Evolutionary conservation across 2,113 vertebrate species (phyloP).

Genomic region (Phylloscopus trochiloides): DNA sequence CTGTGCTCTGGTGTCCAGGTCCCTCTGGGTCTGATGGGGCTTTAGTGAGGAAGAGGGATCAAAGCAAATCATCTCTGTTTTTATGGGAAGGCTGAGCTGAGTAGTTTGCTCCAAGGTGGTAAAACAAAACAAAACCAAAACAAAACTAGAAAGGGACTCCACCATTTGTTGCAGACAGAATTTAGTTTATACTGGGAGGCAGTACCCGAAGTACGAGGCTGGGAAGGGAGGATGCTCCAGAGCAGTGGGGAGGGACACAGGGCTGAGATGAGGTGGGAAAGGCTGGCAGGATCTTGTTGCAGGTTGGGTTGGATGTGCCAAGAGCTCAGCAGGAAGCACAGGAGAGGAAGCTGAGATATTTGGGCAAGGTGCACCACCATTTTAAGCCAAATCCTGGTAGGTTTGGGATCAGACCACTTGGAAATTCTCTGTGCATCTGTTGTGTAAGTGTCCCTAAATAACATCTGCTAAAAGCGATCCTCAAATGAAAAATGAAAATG

Average conservation of each 20-base stretch:
- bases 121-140: neutral
- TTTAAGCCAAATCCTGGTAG: neutral
- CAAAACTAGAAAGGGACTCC: rapidly evolving
- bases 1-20: neutral
- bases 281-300: neutral
- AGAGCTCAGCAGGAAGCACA: neutral
- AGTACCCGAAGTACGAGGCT: neutral
- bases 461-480: neutral
- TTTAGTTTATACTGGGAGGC: neutral
- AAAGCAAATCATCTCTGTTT: neutral
- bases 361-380: neutral
- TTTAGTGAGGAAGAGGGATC: neutral
- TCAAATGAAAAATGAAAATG: slow-evolving; percentile 18
- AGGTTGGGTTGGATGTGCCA: neutral
- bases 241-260: neutral
- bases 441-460: neutral
- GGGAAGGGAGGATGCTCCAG: neutral
- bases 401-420: neutral
- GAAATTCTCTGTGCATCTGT: neutral
- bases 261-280: neutral
- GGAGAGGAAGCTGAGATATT: neutral
- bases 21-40: too few species aligned
- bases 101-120: neutral
- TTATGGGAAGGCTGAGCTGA: neutral
- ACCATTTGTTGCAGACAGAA: neutral